phyloP scores from a whole-genome alignment of 2,888 invertebrate genomes.

The Microplitis manilae region DNA sequence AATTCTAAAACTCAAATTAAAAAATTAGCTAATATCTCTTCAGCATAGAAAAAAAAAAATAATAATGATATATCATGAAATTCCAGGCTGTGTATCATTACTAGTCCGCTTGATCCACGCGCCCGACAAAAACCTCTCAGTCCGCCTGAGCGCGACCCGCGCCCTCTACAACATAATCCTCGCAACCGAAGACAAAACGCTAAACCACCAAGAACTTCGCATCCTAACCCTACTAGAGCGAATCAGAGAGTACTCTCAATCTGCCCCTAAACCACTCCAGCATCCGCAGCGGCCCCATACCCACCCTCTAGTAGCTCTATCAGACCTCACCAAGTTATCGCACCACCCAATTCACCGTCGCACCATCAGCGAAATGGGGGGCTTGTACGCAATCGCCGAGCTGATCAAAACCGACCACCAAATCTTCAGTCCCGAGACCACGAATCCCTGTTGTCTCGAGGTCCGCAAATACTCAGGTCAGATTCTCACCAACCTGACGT shows the following conservation, averaged over 20 bases:
- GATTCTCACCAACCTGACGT: slow-evolving; percentile 34
- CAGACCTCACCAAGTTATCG: slow-evolving; percentile 29
- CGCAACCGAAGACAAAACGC: slow-evolving; percentile 92
- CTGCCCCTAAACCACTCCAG: slow-evolving; percentile 73
- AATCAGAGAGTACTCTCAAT: slow-evolving; percentile 78
- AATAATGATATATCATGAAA: background rate
- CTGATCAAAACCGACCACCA: slow-evolving; percentile 34
- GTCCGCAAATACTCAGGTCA: slow-evolving; percentile 33
- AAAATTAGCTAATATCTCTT: background rate
- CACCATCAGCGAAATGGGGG: slow-evolving; percentile 31
- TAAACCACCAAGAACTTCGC: slow-evolving; percentile 89
- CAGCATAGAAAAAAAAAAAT: background rate
- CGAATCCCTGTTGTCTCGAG: slow-evolving; percentile 20
- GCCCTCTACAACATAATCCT: slow-evolving; percentile 94
- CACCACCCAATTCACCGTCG: slow-evolving; percentile 27
- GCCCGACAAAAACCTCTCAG: slow-evolving; percentile 83
- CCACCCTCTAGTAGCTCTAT: slow-evolving; percentile 66
- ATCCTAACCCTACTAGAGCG: slow-evolving; percentile 92
- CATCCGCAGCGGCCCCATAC: slow-evolving; percentile 74
- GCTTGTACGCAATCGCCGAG: slow-evolving; percentile 37
- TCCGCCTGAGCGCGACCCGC: slow-evolving; percentile 87
- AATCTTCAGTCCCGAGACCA: slow-evolving; percentile 22
- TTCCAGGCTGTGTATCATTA: slow-evolving; percentile 85
- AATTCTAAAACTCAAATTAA: background rate
- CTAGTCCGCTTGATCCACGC: slow-evolving; percentile 93